Evolutionary conservation across 35 echinoderm and acorn worm species (phyloP), one percentile per base, ranked within the genome.

Genomic region (Nesometra sesokonis): DNA sequence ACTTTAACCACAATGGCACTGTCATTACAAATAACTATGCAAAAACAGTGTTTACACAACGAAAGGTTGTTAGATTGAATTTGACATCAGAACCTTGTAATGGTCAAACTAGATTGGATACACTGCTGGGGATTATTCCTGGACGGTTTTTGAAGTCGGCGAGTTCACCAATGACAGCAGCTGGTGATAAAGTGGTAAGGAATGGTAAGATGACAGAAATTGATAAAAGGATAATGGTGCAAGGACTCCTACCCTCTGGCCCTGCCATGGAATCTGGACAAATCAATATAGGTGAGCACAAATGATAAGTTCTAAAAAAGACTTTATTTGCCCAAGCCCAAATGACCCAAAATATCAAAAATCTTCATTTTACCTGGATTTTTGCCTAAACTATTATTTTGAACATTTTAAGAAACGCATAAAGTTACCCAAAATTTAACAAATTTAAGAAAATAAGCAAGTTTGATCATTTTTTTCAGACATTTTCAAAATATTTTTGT

Each of bases 261-360:
- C 83, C 78, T 34, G 91, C 91, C 17, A 89, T 93, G 84, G 89
- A 89, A 86, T 89, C 91, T 34, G 91, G 86, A 38, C 83, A 93
- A 77, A 86, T 93, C 78, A 88, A 89, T 23, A 89, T 93, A 77
- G 91, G 91, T 93, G 34, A 86, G 91, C n/a, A n/a, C n/a, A n/a
- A n/a, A n/a, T n/a, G n/a, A n/a, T n/a, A n/a, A n/a, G n/a, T n/a
- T n/a, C n/a, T n/a, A n/a, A n/a, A n/a, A n/a, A n/a, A n/a, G n/a
- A n/a, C n/a, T n/a, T n/a, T n/a, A n/a, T n/a, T n/a, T n/a, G n/a
- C n/a, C n/a, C n/a, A n/a, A n/a, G n/a, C n/a, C n/a, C n/a, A n/a
- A n/a, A n/a, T n/a, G n/a, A n/a, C n/a, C n/a, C n/a, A n/a, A n/a
- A n/a, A n/a, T n/a, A n/a, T n/a, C n/a, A n/a, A n/a, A n/a, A n/a